phyloP scores from a whole-genome alignment of 2,113 vertebrate genomes.

The Loxodonta africana region DNA sequence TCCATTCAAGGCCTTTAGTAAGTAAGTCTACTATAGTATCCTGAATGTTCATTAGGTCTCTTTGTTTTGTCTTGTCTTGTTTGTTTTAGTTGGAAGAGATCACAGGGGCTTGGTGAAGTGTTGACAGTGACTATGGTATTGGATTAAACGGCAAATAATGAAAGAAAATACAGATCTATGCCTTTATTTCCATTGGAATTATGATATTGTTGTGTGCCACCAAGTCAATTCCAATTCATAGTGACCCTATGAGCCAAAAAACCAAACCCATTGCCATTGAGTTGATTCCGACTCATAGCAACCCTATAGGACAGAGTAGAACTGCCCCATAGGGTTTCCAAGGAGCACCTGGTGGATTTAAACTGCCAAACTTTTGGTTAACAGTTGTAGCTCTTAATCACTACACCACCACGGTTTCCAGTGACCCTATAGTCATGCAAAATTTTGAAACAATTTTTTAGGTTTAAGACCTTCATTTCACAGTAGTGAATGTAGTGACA shows the following conservation, averaged over 20 bases:
- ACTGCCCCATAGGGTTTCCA: too few species aligned
- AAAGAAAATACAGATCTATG: background rate
- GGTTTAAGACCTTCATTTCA: background rate
- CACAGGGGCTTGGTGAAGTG: background rate
- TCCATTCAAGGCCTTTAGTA: background rate
- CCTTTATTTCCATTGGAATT: slow-evolving; percentile 30
- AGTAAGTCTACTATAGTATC: background rate
- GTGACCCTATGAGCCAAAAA: too few species aligned
- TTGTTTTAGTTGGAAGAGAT: background rate
- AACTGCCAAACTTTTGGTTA: too few species aligned
- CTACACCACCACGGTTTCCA: too few species aligned
- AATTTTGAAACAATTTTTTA: background rate
- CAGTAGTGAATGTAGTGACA: background rate
- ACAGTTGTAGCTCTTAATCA: too few species aligned
- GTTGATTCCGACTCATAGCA: too few species aligned
- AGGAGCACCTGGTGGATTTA: too few species aligned
- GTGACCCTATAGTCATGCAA: background rate
- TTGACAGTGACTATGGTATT: background rate
- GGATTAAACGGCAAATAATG: background rate
- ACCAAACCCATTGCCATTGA: too few species aligned
- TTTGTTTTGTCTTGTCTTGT: background rate
- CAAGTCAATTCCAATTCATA: too few species aligned
- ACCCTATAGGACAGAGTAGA: too few species aligned
- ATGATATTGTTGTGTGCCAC: background rate
- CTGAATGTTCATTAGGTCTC: background rate